Conservation (phyloP, 2,888 invertebrate genomes). For the Pilophorus perplexus region DNA sequence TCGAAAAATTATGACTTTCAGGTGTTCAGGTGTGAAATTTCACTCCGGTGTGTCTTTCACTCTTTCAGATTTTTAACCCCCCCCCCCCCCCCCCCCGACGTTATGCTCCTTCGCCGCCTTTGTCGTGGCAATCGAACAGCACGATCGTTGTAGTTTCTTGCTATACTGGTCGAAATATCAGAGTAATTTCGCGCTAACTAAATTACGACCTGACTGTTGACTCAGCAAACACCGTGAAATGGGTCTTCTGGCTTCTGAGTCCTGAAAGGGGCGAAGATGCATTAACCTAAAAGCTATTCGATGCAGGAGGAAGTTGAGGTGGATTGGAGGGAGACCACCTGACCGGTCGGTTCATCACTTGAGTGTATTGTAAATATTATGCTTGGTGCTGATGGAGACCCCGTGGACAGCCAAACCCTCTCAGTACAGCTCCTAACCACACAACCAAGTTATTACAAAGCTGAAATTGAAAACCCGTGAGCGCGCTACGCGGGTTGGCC, state of each 20-base stretch:
- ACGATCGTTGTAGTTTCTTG: too few relatives aligned
- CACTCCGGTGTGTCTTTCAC: too few relatives aligned
- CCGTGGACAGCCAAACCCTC: background rate
- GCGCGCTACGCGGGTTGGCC: too few relatives aligned
- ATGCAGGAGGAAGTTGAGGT: slow-evolving; percentile 10
- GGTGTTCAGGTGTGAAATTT: too few relatives aligned
- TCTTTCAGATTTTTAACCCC: too few relatives aligned
- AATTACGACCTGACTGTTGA: background rate
- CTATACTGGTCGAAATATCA: background rate
- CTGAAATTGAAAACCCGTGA: background rate
- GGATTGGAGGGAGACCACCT: background rate
- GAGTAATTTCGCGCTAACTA: background rate
- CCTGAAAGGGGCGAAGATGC: background rate
- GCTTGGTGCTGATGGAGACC: slow-evolving; percentile 6
- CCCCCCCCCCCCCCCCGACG: too few relatives aligned
- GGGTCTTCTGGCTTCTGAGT: background rate
- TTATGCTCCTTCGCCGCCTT: too few relatives aligned
- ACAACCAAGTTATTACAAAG: slow-evolving; percentile 6
- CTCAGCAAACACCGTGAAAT: background rate
- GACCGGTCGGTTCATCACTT: slow-evolving; percentile 21
- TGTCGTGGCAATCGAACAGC: too few relatives aligned
- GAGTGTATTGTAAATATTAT: slow-evolving; percentile 25
- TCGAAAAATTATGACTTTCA: too few relatives aligned
- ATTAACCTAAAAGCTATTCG: slow-evolving; percentile 21
- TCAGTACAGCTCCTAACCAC: slow-evolving; percentile 9